A percentile compares a stretch with the other conserved stretches of the same genome.
These are phyloP conservation scores for Percina caprodes DNA, from an alignment of 2,113 vertebrate species.

Conservation along the genomic window DNA sequence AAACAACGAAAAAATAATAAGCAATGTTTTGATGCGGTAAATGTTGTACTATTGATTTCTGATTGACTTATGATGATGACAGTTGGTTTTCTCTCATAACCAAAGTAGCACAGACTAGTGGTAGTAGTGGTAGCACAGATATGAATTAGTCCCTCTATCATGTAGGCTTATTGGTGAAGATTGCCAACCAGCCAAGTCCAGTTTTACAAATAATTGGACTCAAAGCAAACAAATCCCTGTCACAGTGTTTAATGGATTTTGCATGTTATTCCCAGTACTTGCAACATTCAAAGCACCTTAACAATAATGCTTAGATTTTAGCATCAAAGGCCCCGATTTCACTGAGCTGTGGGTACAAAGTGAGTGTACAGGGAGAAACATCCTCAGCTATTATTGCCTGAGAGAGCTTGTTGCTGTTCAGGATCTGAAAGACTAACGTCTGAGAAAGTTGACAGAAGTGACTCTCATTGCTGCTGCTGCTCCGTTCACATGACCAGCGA, in stretches of 20 bases:
- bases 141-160: neutral
- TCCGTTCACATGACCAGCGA: slow-evolving; percentile 66
- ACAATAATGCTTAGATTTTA: neutral
- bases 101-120: too few species aligned
- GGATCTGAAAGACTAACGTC: slow-evolving; percentile 44
- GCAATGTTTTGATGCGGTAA: neutral
- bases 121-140: too few species aligned
- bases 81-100: neutral
- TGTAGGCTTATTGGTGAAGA: too few species aligned
- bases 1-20: too few species aligned
- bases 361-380: slow-evolving; percentile 5
- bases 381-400: slow-evolving; percentile 33
- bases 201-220: slow-evolving; percentile 13
- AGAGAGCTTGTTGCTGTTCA: slow-evolving; percentile 45
- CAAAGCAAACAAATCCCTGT: slow-evolving; percentile 9
- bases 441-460: slow-evolving; percentile 70
- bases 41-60: neutral
- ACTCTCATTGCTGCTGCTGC: slow-evolving; percentile 53
- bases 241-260: slow-evolving; percentile 13
- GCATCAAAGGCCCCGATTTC: neutral
- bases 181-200: neutral
- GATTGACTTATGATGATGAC: neutral
- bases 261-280: neutral
- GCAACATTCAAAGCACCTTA: slow-evolving; percentile 4
- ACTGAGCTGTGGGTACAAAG: slow-evolving; percentile 1